phyloP scores from a whole-genome alignment of 1,140 invertebrate genomes.

The Lepidurus packardi region DNA sequence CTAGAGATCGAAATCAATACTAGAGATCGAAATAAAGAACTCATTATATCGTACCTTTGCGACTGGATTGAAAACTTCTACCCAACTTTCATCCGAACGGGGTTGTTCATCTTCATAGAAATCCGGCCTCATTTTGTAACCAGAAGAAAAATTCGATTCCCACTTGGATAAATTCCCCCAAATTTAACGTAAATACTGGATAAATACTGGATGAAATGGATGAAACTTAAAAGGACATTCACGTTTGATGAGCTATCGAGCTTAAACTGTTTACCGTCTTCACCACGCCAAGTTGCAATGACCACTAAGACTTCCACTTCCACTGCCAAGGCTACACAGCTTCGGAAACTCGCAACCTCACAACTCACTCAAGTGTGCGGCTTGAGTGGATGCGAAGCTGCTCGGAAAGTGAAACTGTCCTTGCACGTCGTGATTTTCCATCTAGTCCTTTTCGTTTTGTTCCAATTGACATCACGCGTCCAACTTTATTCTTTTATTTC shows the following conservation, averaged over 20 bases:
- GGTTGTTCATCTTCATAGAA: not conserved
- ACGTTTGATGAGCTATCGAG: not conserved
- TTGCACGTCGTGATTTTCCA: not conserved
- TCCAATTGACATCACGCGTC: not conserved
- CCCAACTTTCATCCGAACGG: slow-evolving; percentile 6
- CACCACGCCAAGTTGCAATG: not conserved
- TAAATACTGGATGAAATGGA: too few relatives aligned
- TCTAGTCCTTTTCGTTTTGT: not conserved
- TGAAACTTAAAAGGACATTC: not conserved
- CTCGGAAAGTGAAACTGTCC: slow-evolving; percentile 16
- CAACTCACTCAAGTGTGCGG: slow-evolving; percentile 2
- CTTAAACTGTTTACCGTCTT: not conserved
- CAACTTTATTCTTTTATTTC: not conserved
- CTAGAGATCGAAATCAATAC: not conserved
- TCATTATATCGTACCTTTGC: not conserved
- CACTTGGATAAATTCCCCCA: not conserved
- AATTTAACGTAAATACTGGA: too few relatives aligned
- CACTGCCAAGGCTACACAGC: not conserved
- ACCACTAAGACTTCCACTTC: slow-evolving; percentile 8
- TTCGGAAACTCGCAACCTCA: slow-evolving; percentile 6
- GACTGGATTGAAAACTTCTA: not conserved
- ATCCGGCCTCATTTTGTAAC: not conserved
- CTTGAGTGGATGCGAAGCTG: not conserved
- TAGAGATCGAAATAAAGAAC: not conserved
- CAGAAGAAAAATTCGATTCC: not conserved